Conservation (phyloP, 2,113 vertebrate species). For the Psephotus haematonotus region DNA sequence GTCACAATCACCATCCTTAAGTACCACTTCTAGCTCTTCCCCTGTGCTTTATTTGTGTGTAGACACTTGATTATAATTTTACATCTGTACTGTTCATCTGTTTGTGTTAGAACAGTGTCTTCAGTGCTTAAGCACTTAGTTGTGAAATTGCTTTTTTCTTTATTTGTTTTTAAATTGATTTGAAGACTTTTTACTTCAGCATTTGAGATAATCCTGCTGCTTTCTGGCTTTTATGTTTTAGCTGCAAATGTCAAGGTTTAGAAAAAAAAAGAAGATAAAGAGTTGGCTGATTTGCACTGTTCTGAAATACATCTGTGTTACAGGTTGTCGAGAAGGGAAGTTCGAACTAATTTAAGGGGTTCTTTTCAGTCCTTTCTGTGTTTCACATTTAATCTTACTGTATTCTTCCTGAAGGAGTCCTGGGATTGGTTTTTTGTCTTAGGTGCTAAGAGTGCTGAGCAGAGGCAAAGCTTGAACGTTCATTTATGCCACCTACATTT, state of each 20-base stretch:
- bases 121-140: not conserved
- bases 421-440: not conserved
- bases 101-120: not conserved
- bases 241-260: not conserved
- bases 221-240: not conserved
- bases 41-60: not conserved
- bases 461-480: not conserved
- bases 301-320: not conserved
- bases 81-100: not conserved
- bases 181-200: not conserved
- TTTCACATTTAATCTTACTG: not conserved
- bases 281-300: not conserved
- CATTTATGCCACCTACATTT: not conserved
- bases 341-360: not conserved
- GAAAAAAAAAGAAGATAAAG: not conserved
- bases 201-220: not conserved
- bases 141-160: not conserved
- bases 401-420: not conserved
- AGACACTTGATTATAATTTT: not conserved
- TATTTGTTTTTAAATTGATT: not conserved
- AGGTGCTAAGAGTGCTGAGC: not conserved
- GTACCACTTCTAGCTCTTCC: not conserved
- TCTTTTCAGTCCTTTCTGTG: not conserved
- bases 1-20: not conserved
- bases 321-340: not conserved